Conservation (phyloP, 2,888 invertebrate genomes). For the Polyploca ridens region DNA sequence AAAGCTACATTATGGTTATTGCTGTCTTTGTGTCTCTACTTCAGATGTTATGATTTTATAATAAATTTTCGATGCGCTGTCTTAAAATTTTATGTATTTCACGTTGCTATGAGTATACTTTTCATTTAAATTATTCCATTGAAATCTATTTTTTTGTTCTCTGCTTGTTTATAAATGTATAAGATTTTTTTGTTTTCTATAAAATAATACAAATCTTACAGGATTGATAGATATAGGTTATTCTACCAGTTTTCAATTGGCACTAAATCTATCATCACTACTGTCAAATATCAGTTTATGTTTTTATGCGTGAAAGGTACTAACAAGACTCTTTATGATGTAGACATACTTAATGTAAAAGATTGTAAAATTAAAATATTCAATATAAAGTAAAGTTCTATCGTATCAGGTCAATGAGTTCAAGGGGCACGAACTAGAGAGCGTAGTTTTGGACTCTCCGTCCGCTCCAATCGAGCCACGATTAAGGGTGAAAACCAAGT, state of each 20-base stretch:
- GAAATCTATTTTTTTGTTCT: too few relatives aligned
- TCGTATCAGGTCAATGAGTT: background rate
- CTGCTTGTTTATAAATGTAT: too few relatives aligned
- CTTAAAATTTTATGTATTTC: background rate
- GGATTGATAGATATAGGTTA: too few relatives aligned
- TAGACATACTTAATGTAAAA: background rate
- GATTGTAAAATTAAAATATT: too few relatives aligned
- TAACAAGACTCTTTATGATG: background rate
- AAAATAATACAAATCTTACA: too few relatives aligned
- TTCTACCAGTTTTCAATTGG: too few relatives aligned
- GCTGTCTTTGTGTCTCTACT: conserved; percentile 6
- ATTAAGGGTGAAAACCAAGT: background rate
- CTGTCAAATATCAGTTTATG: too few relatives aligned
- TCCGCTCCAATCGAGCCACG: background rate
- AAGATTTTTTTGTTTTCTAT: too few relatives aligned
- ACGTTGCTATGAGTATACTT: background rate
- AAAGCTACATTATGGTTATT: conserved; percentile 7
- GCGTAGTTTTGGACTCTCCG: background rate
- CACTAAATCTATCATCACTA: too few relatives aligned
- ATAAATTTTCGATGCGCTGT: background rate
- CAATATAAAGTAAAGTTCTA: background rate
- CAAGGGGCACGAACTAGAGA: background rate
- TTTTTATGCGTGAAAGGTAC: background rate
- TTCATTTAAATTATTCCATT: too few relatives aligned
- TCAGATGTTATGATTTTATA: conserved; percentile 7